phyloP scores from a whole-genome alignment of 2,113 vertebrate genomes.

The Picathartes gymnocephalus region DNA sequence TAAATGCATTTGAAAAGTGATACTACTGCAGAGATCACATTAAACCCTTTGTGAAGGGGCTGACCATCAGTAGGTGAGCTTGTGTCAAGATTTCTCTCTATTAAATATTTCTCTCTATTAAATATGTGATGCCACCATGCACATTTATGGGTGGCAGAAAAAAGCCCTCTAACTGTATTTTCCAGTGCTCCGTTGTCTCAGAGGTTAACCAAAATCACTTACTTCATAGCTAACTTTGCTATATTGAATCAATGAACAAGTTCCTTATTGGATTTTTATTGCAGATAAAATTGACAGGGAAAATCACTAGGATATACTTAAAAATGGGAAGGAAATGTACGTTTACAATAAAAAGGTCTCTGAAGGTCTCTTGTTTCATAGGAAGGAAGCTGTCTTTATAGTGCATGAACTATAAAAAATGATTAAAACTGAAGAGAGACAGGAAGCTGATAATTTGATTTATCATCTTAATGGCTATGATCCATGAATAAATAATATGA shows the following conservation, averaged over 20 bases:
- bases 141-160: not conserved
- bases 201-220: constrained; percentile 54
- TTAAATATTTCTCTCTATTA: not conserved
- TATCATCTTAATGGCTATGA: constrained; percentile 78
- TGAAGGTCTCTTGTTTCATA: constrained; percentile 72
- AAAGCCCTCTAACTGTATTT: not conserved
- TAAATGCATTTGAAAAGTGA: not conserved
- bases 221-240: constrained; percentile 48
- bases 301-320: constrained; percentile 57
- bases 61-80: not conserved
- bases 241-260: constrained; percentile 53
- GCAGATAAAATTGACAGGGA: constrained; percentile 61
- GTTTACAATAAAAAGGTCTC: constrained; percentile 68
- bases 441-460: constrained; percentile 82
- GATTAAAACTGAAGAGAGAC: constrained; percentile 70
- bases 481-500: constrained; percentile 82
- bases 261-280: constrained; percentile 64
- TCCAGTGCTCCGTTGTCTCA: not conserved
- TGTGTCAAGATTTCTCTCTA: not conserved
- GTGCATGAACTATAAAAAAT: constrained; percentile 79
- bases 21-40: not conserved
- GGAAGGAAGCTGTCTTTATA: constrained; percentile 82
- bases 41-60: not conserved
- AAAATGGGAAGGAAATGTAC: constrained; percentile 70
- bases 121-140: not conserved